Conservation (phyloP, 2,888 invertebrate species). For the Thelaira solivaga region DNA sequence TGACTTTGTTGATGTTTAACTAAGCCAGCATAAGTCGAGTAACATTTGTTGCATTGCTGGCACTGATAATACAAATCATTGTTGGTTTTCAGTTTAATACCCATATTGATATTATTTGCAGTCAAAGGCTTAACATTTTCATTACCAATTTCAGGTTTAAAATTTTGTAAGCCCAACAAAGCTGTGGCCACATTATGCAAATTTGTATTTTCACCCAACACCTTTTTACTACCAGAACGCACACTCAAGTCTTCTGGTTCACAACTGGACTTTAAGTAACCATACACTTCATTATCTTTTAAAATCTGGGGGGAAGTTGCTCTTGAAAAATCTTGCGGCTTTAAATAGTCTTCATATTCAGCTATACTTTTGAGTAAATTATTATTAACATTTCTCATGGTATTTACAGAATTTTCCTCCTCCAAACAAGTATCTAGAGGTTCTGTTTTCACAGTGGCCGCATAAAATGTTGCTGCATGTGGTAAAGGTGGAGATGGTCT, state of each 20-base stretch:
- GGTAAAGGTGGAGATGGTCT: constrained; percentile 47
- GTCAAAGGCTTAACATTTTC: constrained; percentile 32
- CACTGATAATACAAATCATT: constrained; percentile 76
- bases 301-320: constrained; percentile 61
- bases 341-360: constrained; percentile 72
- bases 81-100: constrained; percentile 69
- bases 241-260: constrained; percentile 74
- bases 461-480: constrained; percentile 46
- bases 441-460: constrained; percentile 63
- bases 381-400: constrained; percentile 70
- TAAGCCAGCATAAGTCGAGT: constrained; percentile 75
- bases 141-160: constrained; percentile 51
- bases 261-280: background rate
- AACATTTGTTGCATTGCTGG: constrained; percentile 76
- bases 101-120: constrained; percentile 34
- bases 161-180: constrained; percentile 71
- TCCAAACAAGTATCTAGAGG: constrained; percentile 46
- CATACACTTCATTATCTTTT: constrained; percentile 49
- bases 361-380: constrained; percentile 71
- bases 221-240: constrained; percentile 55
- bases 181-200: constrained; percentile 72
- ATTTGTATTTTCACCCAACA: constrained; percentile 71
- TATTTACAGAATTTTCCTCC: constrained; percentile 10
- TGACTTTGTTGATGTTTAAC: constrained; percentile 76
- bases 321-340: constrained; percentile 65